Evolutionary conservation across 1,140 invertebrate species (phyloP), one percentile per base, ranked within the genome.

Genomic region (Pogonognathellus flavescens): DNA sequence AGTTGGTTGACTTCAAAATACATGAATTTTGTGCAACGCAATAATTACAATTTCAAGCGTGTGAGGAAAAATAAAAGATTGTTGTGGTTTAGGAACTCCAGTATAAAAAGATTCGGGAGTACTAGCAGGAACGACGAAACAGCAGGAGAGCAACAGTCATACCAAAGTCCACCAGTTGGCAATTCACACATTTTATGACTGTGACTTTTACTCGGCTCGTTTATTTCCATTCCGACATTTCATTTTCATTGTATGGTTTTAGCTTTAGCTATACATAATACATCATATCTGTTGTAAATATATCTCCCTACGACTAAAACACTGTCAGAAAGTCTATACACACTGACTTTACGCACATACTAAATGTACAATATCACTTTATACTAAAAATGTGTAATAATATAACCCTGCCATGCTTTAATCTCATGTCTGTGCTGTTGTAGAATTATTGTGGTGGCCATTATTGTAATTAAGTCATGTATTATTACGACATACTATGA

Each of bases 131-230:
- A 53, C 53, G 80, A 57, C 50, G 52, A 81, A 25, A 7, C 41
- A 81, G 80, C 11, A 57, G 80, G 80, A 81, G 18, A 50, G 41
- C 41, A 76, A 76, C 70, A n/a, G 14, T 81, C 72, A 22, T 50
- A 16, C 18, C 72, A 13, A 16, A 52, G 41, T 80, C 50, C 50
- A 57, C 18, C 53, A 81, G 80, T 81, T 81, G 80, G 80, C 52
- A 81, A 81, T 81, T 81, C 80, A 81, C 80, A 81, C 80, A 81
- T 81, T 81, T 81, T 81, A 81, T 53, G 50, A 81, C 80, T 81
- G 80, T 20, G 80, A 81, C 80, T 81, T 81, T 81, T 81, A 53
- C 50, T 55, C 80, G 55, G 80, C 31, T 57, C 80, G 80, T 81
- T 81, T 81, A 55, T 81, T 81, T 52, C 18, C 0, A 80, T 53